A percentile compares a stretch with the other conserved stretches of the same genome.
Conservation (phyloP, 1,140 invertebrate species). For the Pseudomyrmex sp. region DNA sequence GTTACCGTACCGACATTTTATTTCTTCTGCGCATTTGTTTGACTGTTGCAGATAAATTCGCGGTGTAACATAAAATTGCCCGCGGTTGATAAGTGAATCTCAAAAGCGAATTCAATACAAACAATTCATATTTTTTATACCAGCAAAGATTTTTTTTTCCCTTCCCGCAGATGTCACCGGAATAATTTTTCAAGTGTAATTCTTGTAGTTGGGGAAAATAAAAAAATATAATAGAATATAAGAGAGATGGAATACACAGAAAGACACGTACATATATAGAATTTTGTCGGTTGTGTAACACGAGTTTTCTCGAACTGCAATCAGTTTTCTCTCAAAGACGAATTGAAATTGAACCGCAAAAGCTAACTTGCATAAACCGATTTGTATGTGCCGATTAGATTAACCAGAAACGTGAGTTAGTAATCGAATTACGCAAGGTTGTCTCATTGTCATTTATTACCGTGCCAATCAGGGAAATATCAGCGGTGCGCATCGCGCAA, state of each 20-base stretch:
- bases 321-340: neutral
- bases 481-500: neutral
- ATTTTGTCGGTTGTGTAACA: no score
- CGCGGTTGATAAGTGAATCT: neutral
- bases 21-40: no score
- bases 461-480: conserved; percentile 42
- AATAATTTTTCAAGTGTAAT: neutral
- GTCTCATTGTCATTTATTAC: conserved; percentile 16
- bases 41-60: no score
- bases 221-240: neutral
- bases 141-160: neutral
- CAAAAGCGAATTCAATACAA: no score
- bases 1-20: no score
- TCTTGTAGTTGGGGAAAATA: neutral
- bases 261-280: no score
- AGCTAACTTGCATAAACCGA: no score
- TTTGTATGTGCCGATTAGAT: no score
- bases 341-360: neutral
- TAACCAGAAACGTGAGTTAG: neutral
- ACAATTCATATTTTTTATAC: no score
- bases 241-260: no score
- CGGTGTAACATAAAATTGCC: neutral
- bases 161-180: conserved; percentile 3
- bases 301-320: neutral
- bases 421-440: conserved; percentile 15